Evolutionary conservation across 2,113 vertebrate species (phyloP), one percentile per base, ranked within the genome.

Genomic region (Nyctereutes procyonoides): DNA sequence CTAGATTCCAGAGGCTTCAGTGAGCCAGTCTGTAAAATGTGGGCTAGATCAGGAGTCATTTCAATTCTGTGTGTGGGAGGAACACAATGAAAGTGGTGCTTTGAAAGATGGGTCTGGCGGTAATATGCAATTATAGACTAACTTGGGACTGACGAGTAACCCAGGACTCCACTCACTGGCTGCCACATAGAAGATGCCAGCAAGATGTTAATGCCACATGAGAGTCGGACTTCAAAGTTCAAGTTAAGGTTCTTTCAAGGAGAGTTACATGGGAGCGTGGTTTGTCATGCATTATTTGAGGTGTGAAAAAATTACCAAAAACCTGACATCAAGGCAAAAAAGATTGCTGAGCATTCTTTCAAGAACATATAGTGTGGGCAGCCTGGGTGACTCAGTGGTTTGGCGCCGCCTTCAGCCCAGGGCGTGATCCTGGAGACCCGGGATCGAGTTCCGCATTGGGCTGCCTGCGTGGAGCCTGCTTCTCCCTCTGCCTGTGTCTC

Each of bases 281-380:
- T 74, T 93, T 94, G 38, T 87, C 73, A 48, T 83, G 83, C 48
- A n/a, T 85, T 95, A 84, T 84, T 93, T 96, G 74, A 90, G 30
- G 13, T 63, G 55, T 67, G 77, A 93, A 88, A 93, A 90, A 95
- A 77, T 15, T 13, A 63, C n/a, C 35, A 14, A 77, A 90, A 95
- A 73, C 7, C 80, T 93, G 82, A 87, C 79, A 82, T 51, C 4
- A 91, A 89, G 32, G 81, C 35, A 53, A 58, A 87, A 88, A 94
- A 90, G 38, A 95, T 74, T 53, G 77, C 48, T 71, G 73, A 94
- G 4, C 60, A 53, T 20, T 17, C 65, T 85, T 92, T 93, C 30
- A 76, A 69, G 79, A 88, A 69, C 48, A 86, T 30, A 56, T 9
- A 38, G 16, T 63, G 7, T 26, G 43, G 43, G 43, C 43, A 43